Base-by-base conservation (phyloP, 2,113 vertebrate genomes). In the Delphinapterus leucas region DNA sequence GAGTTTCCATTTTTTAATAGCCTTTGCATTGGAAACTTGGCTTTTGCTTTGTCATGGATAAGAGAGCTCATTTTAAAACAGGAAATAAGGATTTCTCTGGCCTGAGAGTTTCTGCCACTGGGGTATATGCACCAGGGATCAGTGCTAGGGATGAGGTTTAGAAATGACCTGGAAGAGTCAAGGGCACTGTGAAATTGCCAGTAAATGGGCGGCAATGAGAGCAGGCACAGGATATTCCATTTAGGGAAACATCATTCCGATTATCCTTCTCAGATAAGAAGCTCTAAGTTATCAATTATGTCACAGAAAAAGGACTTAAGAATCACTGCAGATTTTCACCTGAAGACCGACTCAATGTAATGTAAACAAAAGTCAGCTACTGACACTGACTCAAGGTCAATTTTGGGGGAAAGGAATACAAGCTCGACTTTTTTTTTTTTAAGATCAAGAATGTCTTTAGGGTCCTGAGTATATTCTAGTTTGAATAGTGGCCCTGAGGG, bases 21-120 rank as follows among this genome's bases (percentile, higher is more conserved):
- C 49, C 36, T 95, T 36, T 87, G 58, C 79, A 61, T 8, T 97
- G 74, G 92, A 96, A 95, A 97, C 68, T 82, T 97, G 93, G 86
- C 89, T 96, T 95, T 12, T 68, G 38, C 71, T 91, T 88, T 2
- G 0, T 53, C 55, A 33, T 68, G 49, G 68, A 17, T 63, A 79
- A 91, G 71, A 95, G 53, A 85, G 26, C 60, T 89, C 47, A 8
- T 81, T 96, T 94, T 96, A 84, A 92, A 95, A 80, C 3, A 23
- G 41, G 71, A 98, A 96, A 11, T 53, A 88, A 96, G 80, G 53
- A n/a, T 79, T 89, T 93, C 74, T 95, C 77, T n/a, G 61, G 70
- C 44, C 67, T 70, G 88, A 85, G 33, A 93, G 68, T n/a, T 38
- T 81, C 31, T 71, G 60, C 71, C 83, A 74, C 31, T 60, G 21